Evolutionary conservation across 2,113 vertebrate species (phyloP).

Genomic region (Nannobrachium achirus): DNA sequence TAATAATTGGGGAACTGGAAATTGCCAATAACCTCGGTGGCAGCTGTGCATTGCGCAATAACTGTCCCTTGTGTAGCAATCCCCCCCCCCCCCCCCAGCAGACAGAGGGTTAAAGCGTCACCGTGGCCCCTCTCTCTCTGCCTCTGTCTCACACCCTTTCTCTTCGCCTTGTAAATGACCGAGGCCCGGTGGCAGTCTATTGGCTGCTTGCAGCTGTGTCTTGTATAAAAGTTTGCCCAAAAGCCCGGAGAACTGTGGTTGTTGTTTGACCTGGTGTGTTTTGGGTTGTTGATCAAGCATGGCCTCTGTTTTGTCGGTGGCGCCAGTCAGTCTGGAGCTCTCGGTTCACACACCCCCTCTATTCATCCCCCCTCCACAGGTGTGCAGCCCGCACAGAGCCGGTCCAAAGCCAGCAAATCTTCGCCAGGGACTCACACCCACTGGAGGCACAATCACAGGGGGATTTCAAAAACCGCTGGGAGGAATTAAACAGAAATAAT

Average conservation of each 20-base stretch:
- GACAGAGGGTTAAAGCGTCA: constrained; percentile 69
- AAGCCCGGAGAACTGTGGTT: constrained; percentile 78
- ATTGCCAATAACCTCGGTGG: constrained; percentile 60
- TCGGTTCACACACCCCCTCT: constrained; percentile 91
- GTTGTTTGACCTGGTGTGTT: constrained; percentile 95
- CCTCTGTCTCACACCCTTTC: constrained; percentile 31
- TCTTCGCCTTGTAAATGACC: constrained; percentile 32
- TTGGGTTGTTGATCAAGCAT: constrained; percentile 98
- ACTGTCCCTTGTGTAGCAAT: constrained; percentile 71
- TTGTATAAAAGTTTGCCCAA: constrained; percentile 62
- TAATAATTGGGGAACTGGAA: constrained; percentile 61
- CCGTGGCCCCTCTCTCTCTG: constrained; percentile 54
- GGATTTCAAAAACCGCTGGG: constrained; percentile 74
- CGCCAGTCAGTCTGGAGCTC: constrained; percentile 94
- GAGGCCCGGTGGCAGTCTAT: constrained; percentile 18
- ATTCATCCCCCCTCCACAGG: constrained; percentile 97
- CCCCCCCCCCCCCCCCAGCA: constrained; percentile 44
- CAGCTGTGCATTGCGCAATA: constrained; percentile 78
- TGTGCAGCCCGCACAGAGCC: constrained; percentile 87
- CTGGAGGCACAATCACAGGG: constrained; percentile 84
- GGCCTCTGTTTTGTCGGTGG: constrained; percentile 92
- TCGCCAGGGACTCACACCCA: constrained; percentile 81
- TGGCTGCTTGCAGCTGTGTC: constrained; percentile 61
- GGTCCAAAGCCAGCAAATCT: constrained; percentile 87
- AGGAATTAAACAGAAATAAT: constrained; percentile 80